Evolutionary conservation across 2,113 vertebrate genomes (phyloP), one percentile per base, ranked within the genome.

Genomic region (Petromus typicus): DNA sequence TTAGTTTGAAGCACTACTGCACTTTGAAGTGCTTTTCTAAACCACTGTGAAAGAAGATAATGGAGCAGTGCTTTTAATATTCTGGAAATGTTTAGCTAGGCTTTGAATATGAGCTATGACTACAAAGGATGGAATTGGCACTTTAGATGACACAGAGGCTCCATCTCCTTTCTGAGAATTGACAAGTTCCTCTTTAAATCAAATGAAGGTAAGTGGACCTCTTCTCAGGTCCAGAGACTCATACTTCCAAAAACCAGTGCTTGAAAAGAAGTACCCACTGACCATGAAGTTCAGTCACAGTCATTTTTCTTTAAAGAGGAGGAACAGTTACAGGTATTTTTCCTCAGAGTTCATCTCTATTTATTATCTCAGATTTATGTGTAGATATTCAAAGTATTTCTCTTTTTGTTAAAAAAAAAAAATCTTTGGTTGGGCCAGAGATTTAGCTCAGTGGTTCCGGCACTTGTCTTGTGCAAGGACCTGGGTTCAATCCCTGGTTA

Each of bases 241-340:
- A 30, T 69, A 75, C 0, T 73, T 94, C 17, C n/a, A 81, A 88
- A 88, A 80, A 45, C 7, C 43, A 81, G 56, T 43, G 32, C 66
- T 92, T 88, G 64, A 83, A 89, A 87, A 81, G 18, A 89, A 27
- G n/a, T 83, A 76, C 3, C 25, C 82, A 34, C 59, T 83, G 59
- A 90, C 51, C 76, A 51, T 10, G 8, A 82, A 93, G 16, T 43
- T 88, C 34, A 64, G 12, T 90, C 22, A 75, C 4, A 80, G 8
- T 57, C 67, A 57, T 80, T 90, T 91, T 94, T 93, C 43, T 89
- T 40, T 78, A 83, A 94, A 87, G 16, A 93, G 25, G 43, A 78
- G 87, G 48, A 84, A 81, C 17, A 23, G 22, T 73, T 69, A 69
- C 25, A 73, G 1, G 23, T 75, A 25, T 80, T 90, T 92, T 90